A percentile compares a stretch with the other conserved stretches of the same genome.
These are phyloP conservation scores for Amblyraja radiata DNA, from an alignment of 2,797 vertebrate species.

Conservation along the genomic window DNA sequence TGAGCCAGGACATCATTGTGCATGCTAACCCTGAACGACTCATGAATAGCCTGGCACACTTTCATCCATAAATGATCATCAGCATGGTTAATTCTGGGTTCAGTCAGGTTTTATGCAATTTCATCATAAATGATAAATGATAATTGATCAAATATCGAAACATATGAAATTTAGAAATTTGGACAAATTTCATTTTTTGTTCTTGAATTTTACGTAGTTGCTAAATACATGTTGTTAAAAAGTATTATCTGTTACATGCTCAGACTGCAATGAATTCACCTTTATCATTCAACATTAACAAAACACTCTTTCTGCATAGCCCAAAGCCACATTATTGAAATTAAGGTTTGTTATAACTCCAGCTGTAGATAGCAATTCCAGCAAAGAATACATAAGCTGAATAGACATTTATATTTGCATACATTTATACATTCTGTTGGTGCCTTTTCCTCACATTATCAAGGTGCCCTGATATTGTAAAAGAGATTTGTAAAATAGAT, in stretches of 20 bases:
- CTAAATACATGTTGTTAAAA: background rate
- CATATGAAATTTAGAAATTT: background rate
- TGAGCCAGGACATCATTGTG: no score
- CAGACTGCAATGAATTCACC: background rate
- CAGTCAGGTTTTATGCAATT: no score
- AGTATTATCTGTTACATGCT: constrained; percentile 14
- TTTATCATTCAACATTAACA: constrained; percentile 19
- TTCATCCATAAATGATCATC: no score
- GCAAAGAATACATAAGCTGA: constrained; percentile 29
- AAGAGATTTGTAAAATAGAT: background rate
- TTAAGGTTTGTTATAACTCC: constrained; percentile 31
- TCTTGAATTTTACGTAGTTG: constrained; percentile 17
- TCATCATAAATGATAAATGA: no score
- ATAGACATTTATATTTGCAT: constrained; percentile 32
- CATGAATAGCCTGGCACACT: no score
- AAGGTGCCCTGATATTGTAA: background rate
- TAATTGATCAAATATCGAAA: no score
- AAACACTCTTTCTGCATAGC: background rate
- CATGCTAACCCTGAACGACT: no score
- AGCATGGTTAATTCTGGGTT: no score
- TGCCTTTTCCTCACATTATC: constrained; percentile 4
- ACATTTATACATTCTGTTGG: constrained; percentile 11
- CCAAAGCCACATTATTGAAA: constrained; percentile 23
- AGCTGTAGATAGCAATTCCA: constrained; percentile 25
- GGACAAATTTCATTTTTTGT: background rate